phyloP scores from a whole-genome alignment of 2,113 vertebrate genomes.

The Percopsis transmontana region DNA sequence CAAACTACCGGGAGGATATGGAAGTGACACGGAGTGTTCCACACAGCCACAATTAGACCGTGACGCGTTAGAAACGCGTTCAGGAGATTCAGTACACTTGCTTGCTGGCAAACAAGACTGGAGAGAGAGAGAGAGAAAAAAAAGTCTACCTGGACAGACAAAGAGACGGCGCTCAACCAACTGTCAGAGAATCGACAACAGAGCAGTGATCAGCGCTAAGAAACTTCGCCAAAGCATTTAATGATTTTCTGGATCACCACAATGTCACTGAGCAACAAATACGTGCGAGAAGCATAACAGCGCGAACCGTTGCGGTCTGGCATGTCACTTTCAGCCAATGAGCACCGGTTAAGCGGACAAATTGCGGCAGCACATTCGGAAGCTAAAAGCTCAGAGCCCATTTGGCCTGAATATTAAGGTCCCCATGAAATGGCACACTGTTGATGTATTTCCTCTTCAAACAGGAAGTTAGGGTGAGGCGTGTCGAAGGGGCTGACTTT shows the following conservation, averaged over 20 bases:
- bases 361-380: conserved; percentile 24
- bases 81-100: background rate
- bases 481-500: no score
- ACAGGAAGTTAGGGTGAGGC: no score
- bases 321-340: conserved; percentile 27
- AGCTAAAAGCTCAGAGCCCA: conserved; percentile 21
- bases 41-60: conserved; percentile 60
- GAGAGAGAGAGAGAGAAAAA: conserved; percentile 8
- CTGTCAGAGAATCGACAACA: conserved; percentile 24
- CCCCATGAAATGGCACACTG: no score
- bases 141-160: conserved; percentile 7
- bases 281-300: conserved; percentile 37
- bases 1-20: conserved; percentile 57
- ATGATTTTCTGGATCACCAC: conserved; percentile 66
- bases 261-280: conserved; percentile 57
- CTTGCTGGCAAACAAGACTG: no score
- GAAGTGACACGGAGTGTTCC: conserved; percentile 63
- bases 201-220: conserved; percentile 4
- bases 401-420: conserved; percentile 31
- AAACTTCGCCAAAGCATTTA: conserved; percentile 51
- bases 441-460: no score
- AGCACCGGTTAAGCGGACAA: conserved; percentile 32
- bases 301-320: background rate
- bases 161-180: conserved; percentile 26
- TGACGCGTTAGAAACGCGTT: conserved; percentile 20